Base-by-base conservation (phyloP, 2,888 invertebrate species). In the Diaprepes abbreviatus region DNA sequence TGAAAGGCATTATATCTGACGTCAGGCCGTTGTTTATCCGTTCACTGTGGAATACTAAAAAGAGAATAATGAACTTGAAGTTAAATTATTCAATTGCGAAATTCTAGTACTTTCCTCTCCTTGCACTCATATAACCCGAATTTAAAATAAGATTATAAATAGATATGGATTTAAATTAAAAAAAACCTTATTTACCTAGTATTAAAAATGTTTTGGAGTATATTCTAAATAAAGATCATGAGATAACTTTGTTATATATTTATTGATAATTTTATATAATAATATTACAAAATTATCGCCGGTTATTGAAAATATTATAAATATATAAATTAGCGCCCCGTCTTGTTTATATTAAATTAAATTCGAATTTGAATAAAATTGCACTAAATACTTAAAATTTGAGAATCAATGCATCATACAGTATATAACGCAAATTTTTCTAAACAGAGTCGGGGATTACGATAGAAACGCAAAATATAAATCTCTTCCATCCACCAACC, bases 21-120 rank as follows among this genome's bases (percentile, higher is more conserved):
- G 24, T 45, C 24, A 45, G 6, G 5, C 21, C 40, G 40, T 19
- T 19, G 40, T 43, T 38, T 17, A n/a, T n/a, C n/a, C n/a, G n/a
- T n/a, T n/a, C n/a, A 43, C 10, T 43, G 1, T 10, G 40, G 19
- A 43, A 43, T 19, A 43, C 45, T 45, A 45, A 45, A 45, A 50
- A 50, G 28, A 50, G 48, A 50, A 50, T 50, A 28, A 50, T 50
- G 28, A 50, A 50, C 28, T 7, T 50, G 28, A 50, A 50, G 16
- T 28, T 24, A 43, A 43, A 17, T 43, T 43, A 43, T 43, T 43
- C 40, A 43, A 43, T 43, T 19, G 40, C 7, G 45, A n/a, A 45
- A 45, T 45, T 45, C 17, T 45, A 21, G 24, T 24, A 45, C 45
- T 16, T 43, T 43, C 17, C n/a, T n/a, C n/a, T n/a, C 17, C 1